Evolutionary conservation across 2,888 invertebrate genomes (phyloP).

Genomic region (Diplazon laetatorius): DNA sequence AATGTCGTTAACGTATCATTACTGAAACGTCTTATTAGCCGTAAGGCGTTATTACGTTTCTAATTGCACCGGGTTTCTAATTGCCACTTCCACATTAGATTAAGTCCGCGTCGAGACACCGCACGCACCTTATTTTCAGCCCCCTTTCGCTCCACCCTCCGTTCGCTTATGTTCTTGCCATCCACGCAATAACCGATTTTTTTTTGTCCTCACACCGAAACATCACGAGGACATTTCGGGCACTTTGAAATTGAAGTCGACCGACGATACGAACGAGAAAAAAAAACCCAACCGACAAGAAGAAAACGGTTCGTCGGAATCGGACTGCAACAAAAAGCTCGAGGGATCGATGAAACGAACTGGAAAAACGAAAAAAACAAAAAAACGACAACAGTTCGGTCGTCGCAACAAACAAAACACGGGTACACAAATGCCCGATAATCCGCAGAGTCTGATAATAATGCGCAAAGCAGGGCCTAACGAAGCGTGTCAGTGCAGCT

Average conservation of each 20-base stretch:
- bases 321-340: neutral
- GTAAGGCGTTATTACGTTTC: constrained; percentile 80
- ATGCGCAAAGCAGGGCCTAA: constrained; percentile 62
- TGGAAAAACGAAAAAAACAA: neutral
- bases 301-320: neutral
- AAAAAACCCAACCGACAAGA: neutral
- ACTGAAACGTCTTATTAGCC: constrained; percentile 81
- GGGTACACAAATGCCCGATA: constrained; percentile 28
- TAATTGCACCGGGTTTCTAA: constrained; percentile 72
- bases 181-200: neutral
- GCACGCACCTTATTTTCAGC: constrained; percentile 26
- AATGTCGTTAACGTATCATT: constrained; percentile 79
- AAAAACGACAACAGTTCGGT: neutral
- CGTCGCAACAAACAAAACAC: neutral
- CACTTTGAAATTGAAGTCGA: too few relatives aligned
- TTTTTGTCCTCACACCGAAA: constrained; percentile 14
- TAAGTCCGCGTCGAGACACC: constrained; percentile 64
- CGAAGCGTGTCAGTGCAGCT: constrained; percentile 69
- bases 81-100: constrained; percentile 69
- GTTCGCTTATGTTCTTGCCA: constrained; percentile 5
- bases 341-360: neutral
- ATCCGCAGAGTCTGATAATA: constrained; percentile 39
- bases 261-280: too few relatives aligned
- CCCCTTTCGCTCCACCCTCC: constrained; percentile 16
- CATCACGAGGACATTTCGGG: too few relatives aligned